Percentiles rank a stretch among this genome's conserved stretches.
These are phyloP conservation scores for Marronus borbonicus DNA, from an alignment of 2,888 invertebrate genomes.

Conservation along the genomic window DNA sequence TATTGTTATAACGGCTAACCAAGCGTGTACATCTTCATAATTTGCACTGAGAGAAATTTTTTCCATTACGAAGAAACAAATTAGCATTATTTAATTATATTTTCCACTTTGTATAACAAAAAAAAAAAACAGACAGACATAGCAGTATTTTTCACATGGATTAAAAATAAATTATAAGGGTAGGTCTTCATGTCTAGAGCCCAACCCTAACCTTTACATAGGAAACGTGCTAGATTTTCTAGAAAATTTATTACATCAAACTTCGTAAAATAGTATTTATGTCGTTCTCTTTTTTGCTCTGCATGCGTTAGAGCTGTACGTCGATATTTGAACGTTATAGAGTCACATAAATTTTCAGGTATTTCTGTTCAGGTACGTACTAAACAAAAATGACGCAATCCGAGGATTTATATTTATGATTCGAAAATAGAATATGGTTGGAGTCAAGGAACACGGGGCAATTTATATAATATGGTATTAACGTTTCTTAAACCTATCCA, in stretches of 20 bases:
- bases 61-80: no score
- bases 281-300: background rate
- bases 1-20: conserved; percentile 16
- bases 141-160: background rate
- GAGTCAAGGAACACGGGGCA: background rate
- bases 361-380: no score
- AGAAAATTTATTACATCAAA: conserved; percentile 7
- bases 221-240: conserved; percentile 14
- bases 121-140: background rate
- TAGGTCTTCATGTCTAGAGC: conserved; percentile 10
- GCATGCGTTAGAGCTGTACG: background rate
- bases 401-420: background rate
- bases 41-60: background rate
- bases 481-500: conserved; percentile 5
- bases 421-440: conserved; percentile 5
- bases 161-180: conserved; percentile 30
- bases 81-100: no score
- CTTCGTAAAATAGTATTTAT: background rate
- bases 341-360: conserved; percentile 6
- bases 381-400: background rate
- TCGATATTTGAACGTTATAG: conserved; percentile 7
- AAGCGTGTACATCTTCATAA: background rate
- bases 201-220: conserved; percentile 29
- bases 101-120: background rate
- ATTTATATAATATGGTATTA: background rate